Evolutionary conservation across 2,888 invertebrate genomes (phyloP).

Genomic region (Nipponacmea schrenckii): DNA sequence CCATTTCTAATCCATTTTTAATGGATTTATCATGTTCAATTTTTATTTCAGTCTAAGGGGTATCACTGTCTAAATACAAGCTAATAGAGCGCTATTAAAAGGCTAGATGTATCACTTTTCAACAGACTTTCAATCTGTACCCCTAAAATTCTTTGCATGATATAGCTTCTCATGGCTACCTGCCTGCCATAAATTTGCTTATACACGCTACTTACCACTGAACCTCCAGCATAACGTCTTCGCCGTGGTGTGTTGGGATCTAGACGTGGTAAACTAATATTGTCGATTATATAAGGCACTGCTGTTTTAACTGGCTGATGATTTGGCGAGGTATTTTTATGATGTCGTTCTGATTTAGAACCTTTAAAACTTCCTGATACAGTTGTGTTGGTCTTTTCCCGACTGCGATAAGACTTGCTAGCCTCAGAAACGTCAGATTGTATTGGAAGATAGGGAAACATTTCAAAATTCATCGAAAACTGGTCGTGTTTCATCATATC

Average conservation of each 20-base stretch:
- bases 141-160: too few relatives aligned
- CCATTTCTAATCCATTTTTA: too few relatives aligned
- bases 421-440: background rate
- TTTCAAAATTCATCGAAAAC: background rate
- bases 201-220: background rate
- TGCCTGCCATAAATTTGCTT: too few relatives aligned
- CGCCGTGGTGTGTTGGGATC: background rate
- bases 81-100: too few relatives aligned
- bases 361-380: background rate
- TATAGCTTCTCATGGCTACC: too few relatives aligned
- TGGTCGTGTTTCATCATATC: background rate
- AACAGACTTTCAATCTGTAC: too few relatives aligned
- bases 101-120: too few relatives aligned
- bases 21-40: too few relatives aligned
- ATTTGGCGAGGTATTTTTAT: background rate
- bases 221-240: background rate
- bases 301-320: background rate
- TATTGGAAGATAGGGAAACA: background rate
- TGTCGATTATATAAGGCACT: background rate
- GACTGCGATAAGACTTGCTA: background rate
- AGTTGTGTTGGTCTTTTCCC: background rate
- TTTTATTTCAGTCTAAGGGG: too few relatives aligned
- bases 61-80: too few relatives aligned
- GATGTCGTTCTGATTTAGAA: background rate
- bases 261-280: background rate